Evolutionary conservation across 2,888 invertebrate species (phyloP).

Genomic region (Rotaria magnacalcarata): DNA sequence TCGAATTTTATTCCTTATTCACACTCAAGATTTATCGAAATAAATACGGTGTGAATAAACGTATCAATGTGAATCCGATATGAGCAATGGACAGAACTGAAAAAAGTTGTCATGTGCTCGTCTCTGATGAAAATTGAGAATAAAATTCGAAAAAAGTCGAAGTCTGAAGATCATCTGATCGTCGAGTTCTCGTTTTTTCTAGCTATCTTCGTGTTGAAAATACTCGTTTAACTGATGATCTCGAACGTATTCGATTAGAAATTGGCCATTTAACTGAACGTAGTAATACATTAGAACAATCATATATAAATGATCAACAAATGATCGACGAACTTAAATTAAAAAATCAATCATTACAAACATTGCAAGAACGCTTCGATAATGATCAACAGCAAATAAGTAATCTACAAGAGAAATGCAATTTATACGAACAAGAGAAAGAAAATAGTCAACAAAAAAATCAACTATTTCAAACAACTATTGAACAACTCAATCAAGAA

Average conservation of each 20-base stretch:
- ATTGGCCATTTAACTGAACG: background rate
- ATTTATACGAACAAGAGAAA: background rate
- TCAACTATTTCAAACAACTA: background rate
- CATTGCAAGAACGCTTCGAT: background rate
- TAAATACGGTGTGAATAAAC: no score
- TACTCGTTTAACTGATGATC: background rate
- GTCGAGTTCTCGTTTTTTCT: background rate
- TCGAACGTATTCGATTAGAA: constrained; percentile 6
- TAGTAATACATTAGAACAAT: background rate
- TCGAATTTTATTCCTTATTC: no score
- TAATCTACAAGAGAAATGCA: background rate
- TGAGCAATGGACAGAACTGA: no score
- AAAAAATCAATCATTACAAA: constrained; percentile 14
- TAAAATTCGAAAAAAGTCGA: no score
- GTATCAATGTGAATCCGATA: no score
- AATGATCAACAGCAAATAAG: background rate
- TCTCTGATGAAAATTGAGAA: no score
- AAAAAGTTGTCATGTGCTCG: no score
- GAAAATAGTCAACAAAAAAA: background rate
- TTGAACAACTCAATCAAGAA: background rate
- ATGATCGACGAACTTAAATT: background rate
- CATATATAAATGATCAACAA: background rate
- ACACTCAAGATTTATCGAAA: no score
- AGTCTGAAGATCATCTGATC: no score
- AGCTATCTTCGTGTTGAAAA: constrained; percentile 9